Percentiles rank a stretch among this genome's conserved stretches.
Conservation (phyloP, 2,797 vertebrate species). For the Borostomias antarcticus region DNA sequence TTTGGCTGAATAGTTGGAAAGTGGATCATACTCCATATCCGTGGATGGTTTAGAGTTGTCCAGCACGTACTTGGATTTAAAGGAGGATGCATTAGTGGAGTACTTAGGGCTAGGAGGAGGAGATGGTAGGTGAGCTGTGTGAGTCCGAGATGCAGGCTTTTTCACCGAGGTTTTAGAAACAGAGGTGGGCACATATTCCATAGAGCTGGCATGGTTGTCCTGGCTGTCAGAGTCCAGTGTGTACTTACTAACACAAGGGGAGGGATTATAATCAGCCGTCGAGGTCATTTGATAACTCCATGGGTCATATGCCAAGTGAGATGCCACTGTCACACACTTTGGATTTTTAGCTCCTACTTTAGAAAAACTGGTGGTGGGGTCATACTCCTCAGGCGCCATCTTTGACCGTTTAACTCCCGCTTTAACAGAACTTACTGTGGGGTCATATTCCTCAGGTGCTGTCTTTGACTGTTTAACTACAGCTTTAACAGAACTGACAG, state of each 20-base stretch:
- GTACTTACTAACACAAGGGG: constrained; percentile 89
- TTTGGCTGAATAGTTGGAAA: constrained; percentile 93
- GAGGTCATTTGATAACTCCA: constrained; percentile 79
- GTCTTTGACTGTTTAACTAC: background rate
- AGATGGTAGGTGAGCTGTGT: constrained; percentile 36
- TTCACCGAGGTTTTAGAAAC: constrained; percentile 74
- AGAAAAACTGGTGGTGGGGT: constrained; percentile 5
- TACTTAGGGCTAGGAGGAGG: constrained; percentile 62
- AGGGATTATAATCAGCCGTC: constrained; percentile 83
- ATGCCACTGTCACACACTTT: constrained; percentile 51
- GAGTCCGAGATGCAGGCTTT: constrained; percentile 56
- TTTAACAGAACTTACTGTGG: constrained; percentile 6
- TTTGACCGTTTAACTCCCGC: background rate
- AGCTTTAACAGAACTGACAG: background rate
- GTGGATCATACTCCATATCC: constrained; percentile 94
- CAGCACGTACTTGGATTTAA: constrained; percentile 88
- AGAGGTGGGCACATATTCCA: constrained; percentile 91
- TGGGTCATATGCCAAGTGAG: constrained; percentile 82
- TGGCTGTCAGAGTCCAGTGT: constrained; percentile 79
- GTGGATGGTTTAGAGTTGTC: constrained; percentile 90
- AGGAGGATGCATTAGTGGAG: constrained; percentile 52
- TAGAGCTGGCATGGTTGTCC: constrained; percentile 66
- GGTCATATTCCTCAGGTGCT: constrained; percentile 1
- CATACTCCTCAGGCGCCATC: background rate
- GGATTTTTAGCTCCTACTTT: constrained; percentile 35